Conservation (phyloP, 1,140 invertebrate genomes). For the Leptinotarsa lineolata region DNA sequence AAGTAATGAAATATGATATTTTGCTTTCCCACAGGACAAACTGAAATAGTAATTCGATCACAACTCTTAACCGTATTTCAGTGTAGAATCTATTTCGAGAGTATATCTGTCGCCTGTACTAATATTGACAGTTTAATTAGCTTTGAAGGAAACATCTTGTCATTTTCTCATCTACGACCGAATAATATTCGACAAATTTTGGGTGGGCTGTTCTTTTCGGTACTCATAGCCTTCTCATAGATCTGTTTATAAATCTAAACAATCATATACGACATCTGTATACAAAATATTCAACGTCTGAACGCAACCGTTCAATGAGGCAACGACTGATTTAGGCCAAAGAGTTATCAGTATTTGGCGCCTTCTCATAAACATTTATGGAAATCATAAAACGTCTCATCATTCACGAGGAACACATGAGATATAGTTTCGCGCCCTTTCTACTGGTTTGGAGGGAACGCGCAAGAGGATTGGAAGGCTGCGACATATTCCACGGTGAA, state of each 20-base stretch:
- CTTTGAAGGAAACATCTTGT: conserved; percentile 1
- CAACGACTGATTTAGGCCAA: conserved; percentile 20
- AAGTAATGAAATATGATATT: too few relatives aligned
- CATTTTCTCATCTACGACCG: conserved; percentile 7
- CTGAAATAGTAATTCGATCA: too few relatives aligned
- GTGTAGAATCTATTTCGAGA: conserved; percentile 1
- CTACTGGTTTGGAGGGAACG: neutral
- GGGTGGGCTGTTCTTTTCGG: conserved; percentile 11
- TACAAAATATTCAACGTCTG: conserved; percentile 11
- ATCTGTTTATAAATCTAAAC: conserved; percentile 5
- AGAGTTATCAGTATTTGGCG: conserved; percentile 14
- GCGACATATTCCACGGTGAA: too few relatives aligned
- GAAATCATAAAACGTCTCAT: neutral
- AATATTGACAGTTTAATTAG: conserved; percentile 20
- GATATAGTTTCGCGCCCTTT: neutral
- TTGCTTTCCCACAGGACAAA: too few relatives aligned
- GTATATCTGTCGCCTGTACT: conserved; percentile 13
- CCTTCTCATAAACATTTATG: conserved; percentile 16
- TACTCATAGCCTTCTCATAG: neutral
- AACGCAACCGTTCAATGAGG: conserved; percentile 3
- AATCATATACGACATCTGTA: conserved; percentile 17
- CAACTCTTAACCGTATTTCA: neutral
- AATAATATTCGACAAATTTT: conserved; percentile 18
- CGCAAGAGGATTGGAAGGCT: neutral
- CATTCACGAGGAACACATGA: conserved; percentile 8